A percentile compares a stretch with the other conserved stretches of the same genome.
Conservation (phyloP, 30 jellyfish, hydroid and myxozoan genomes). For the Aurelia sp. region DNA sequence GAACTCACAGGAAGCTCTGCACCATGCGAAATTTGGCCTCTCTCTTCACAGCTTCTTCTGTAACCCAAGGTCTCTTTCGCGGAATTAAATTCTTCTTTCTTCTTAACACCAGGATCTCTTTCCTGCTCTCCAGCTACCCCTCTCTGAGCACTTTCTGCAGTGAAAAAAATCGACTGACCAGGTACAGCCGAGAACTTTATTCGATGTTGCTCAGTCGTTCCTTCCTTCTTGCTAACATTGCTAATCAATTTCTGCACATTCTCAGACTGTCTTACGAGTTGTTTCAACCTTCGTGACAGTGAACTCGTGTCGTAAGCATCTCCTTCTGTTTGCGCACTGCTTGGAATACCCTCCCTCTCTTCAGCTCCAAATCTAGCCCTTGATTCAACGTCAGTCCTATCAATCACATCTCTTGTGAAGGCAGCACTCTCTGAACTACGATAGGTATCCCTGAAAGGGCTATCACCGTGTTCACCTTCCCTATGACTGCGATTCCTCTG, state of each 20-base stretch:
- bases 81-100: not conserved
- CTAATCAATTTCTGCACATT: slow-evolving; percentile 72
- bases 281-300: slow-evolving; percentile 68
- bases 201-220: not conserved
- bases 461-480: not conserved
- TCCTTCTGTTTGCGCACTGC: not conserved
- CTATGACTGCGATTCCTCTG: not conserved
- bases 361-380: not conserved
- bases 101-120: not conserved
- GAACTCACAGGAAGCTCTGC: not conserved
- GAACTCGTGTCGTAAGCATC: slow-evolving; percentile 69
- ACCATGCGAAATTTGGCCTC: not conserved
- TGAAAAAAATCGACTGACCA: not conserved
- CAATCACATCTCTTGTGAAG: not conserved
- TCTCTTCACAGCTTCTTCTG: not conserved
- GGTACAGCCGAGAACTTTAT: not conserved
- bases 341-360: not conserved
- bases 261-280: slow-evolving; percentile 89
- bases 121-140: not conserved
- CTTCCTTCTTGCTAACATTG: slow-evolving; percentile 44
- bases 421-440: not conserved
- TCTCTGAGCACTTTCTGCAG: not conserved
- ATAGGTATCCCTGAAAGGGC: not conserved
- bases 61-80: not conserved
- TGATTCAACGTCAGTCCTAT: not conserved